Evolutionary conservation across 2,888 invertebrate species (phyloP).

Genomic region (Pammene fasciana): DNA sequence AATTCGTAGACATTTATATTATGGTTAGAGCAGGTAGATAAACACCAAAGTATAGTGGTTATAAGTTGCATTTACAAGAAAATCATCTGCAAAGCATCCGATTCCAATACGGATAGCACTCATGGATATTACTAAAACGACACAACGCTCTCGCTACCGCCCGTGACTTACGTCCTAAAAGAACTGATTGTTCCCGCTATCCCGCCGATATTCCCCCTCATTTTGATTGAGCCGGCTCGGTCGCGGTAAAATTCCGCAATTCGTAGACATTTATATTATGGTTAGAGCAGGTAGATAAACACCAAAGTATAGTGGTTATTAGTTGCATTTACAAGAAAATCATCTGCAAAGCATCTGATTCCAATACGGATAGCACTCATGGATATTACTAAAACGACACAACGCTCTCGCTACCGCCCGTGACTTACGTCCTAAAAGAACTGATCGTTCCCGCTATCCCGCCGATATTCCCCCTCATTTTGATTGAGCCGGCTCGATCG

Average conservation of each 20-base stretch:
- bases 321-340: no score
- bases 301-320: no score
- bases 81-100: no score
- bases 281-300: no score
- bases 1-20: background rate
- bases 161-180: constrained; percentile 3
- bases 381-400: background rate
- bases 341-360: background rate
- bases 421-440: constrained; percentile 6
- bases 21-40: no score
- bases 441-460: background rate
- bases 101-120: background rate
- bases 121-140: background rate
- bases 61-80: no score
- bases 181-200: background rate
- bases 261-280: no score
- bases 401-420: background rate
- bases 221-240: constrained; percentile 12
- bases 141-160: background rate
- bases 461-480: constrained; percentile 15
- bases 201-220: constrained; percentile 13
- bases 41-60: no score
- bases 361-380: background rate
- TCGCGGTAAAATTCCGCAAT: constrained; percentile 26
- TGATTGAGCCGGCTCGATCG: constrained; percentile 14